Evolutionary conservation across 2,113 vertebrate species (phyloP).

Genomic region (Pyxicephalus adspersus): DNA sequence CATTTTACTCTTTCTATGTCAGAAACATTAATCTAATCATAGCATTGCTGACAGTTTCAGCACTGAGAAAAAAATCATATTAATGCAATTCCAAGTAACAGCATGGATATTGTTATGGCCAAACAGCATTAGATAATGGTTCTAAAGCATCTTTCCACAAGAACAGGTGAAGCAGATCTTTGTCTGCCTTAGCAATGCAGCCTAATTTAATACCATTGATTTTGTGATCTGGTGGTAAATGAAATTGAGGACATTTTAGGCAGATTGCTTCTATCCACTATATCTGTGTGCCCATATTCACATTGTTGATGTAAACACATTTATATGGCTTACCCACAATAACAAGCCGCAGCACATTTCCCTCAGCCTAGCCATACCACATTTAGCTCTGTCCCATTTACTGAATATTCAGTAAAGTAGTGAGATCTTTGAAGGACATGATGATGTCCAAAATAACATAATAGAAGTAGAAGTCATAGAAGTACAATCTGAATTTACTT

Average conservation of each 20-base stretch:
- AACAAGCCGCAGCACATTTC: not conserved
- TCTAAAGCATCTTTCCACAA: not conserved
- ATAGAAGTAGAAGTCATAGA: too few relatives aligned
- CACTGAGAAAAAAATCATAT: not conserved
- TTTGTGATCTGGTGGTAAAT: constrained; percentile 15
- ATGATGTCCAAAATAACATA: too few relatives aligned
- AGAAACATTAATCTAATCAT: not conserved
- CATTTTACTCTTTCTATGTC: too few relatives aligned
- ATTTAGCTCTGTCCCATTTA: too few relatives aligned
- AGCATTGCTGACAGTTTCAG: not conserved
- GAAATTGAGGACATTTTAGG: constrained; percentile 14
- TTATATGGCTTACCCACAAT: constrained; percentile 22
- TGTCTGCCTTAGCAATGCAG: constrained; percentile 8
- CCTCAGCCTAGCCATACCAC: too few relatives aligned
- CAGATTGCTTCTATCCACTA: constrained; percentile 21
- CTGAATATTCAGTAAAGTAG: too few relatives aligned
- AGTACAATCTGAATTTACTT: too few relatives aligned
- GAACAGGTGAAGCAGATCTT: not conserved
- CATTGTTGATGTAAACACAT: constrained; percentile 30
- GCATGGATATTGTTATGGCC: constrained; percentile 2
- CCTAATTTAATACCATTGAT: constrained; percentile 11
- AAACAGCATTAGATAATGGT: not conserved
- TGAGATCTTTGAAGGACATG: too few relatives aligned
- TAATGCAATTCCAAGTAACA: constrained; percentile 19
- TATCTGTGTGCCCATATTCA: constrained; percentile 15